Conservation (phyloP, 2,888 invertebrate species). For the Heliconius hortense region DNA sequence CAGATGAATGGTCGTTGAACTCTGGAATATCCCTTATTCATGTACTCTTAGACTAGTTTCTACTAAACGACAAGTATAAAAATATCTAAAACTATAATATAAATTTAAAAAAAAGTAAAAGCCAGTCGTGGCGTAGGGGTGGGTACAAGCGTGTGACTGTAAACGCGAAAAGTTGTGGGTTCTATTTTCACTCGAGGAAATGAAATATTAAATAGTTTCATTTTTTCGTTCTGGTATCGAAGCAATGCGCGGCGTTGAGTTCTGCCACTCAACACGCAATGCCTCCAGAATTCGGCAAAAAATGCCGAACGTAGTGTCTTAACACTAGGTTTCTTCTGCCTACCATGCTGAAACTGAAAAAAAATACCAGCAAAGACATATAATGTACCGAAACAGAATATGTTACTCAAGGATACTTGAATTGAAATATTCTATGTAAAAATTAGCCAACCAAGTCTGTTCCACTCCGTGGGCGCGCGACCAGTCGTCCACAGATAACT, state of each 20-base stretch:
- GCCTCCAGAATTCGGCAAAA: too few species aligned
- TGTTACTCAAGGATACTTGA: neutral
- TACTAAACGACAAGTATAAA: neutral
- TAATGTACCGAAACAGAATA: neutral
- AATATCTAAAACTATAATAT: neutral
- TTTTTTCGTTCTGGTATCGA: too few species aligned
- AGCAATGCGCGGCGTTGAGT: too few species aligned
- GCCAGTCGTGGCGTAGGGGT: too few species aligned
- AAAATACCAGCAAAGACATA: neutral
- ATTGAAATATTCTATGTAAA: neutral
- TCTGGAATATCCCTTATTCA: conserved; percentile 15
- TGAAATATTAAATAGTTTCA: too few species aligned
- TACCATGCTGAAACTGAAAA: too few species aligned
- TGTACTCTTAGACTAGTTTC: neutral
- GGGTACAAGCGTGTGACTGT: too few species aligned
- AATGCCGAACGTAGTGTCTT: neutral
- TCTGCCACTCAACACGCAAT: too few species aligned
- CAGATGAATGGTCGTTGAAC: conserved; percentile 35
- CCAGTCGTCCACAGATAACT: conserved; percentile 37
- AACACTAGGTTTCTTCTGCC: too few species aligned
- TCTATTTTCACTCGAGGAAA: too few species aligned
- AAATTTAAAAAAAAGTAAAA: too few species aligned
- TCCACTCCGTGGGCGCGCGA: conserved; percentile 20
- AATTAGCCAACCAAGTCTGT: neutral
- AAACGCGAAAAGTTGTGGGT: too few species aligned